Evolutionary conservation across 2,113 vertebrate species (phyloP).

Genomic region (Chrysochloris asiatica): DNA sequence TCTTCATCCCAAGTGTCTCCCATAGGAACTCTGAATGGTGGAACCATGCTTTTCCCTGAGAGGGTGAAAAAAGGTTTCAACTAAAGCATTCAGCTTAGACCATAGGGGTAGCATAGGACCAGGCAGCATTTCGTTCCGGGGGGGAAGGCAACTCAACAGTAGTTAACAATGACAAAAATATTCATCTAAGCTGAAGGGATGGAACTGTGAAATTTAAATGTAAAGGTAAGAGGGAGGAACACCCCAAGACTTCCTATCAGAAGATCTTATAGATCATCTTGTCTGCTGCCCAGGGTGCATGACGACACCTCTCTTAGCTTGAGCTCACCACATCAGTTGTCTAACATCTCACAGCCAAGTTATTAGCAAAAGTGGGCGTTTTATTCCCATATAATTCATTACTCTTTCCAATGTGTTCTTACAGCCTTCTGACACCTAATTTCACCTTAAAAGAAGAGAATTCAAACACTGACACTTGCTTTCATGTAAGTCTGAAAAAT

Average conservation of each 20-base stretch:
- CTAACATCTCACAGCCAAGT: background rate
- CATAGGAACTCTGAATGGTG: background rate
- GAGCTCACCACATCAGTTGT: background rate
- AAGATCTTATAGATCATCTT: background rate
- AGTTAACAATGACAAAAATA: background rate
- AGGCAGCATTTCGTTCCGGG: background rate
- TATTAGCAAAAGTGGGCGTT: background rate
- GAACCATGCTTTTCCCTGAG: background rate
- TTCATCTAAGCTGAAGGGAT: background rate
- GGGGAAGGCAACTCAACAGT: background rate
- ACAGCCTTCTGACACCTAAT: background rate
- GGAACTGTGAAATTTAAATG: background rate
- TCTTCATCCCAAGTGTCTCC: background rate
- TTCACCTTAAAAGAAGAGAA: background rate
- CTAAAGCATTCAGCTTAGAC: no score
- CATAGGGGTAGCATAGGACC: background rate
- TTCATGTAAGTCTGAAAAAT: background rate
- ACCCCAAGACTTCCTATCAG: background rate
- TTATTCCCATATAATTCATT: background rate
- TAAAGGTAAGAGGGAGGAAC: background rate
- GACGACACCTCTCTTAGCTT: background rate
- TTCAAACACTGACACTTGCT: background rate
- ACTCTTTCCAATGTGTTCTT: background rate
- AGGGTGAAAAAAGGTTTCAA: background rate
- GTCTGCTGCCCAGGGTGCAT: background rate